A percentile compares a stretch with the other conserved stretches of the same genome.
These are phyloP conservation scores for Dolichoris vasculosae DNA, from an alignment of 1,140 invertebrate species.

Conservation along the genomic window DNA sequence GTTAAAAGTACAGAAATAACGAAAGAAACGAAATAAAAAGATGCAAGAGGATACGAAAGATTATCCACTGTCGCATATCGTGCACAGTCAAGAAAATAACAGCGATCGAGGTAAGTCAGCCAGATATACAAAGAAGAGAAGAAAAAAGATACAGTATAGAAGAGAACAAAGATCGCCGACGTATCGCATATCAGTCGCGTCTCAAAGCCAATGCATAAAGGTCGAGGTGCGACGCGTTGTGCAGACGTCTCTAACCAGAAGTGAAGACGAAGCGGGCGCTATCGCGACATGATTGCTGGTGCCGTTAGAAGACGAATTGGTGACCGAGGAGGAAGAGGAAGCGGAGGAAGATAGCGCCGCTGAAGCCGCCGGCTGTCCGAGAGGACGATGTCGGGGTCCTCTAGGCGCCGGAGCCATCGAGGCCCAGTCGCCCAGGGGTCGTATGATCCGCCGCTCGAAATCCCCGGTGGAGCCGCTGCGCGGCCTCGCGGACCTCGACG, in stretches of 20 bases:
- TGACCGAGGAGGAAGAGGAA: constrained; percentile 55
- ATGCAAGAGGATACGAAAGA: neutral
- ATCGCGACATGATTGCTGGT: constrained; percentile 69
- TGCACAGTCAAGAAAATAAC: neutral
- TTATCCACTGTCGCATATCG: neutral
- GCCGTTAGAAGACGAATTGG: constrained; percentile 53
- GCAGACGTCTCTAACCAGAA: constrained; percentile 52
- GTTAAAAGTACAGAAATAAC: neutral
- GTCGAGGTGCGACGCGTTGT: neutral
- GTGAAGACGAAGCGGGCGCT: constrained; percentile 63
- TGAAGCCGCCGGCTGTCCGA: constrained; percentile 47
- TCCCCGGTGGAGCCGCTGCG: constrained; percentile 47
- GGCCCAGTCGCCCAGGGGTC: constrained; percentile 22
- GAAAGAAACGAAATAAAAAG: neutral
- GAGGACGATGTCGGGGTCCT: neutral
- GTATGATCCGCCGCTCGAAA: constrained; percentile 37
- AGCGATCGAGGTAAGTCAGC: neutral
- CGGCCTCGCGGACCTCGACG: constrained; percentile 52
- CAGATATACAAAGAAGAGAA: neutral
- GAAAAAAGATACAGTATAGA: neutral
- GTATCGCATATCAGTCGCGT: neutral
- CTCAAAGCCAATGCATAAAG: neutral
- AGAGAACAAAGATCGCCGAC: neutral
- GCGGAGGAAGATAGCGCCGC: constrained; percentile 52
- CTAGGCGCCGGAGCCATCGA: neutral